Evolutionary conservation across 1,140 invertebrate species (phyloP).

Genomic region (Pinna nobilis): DNA sequence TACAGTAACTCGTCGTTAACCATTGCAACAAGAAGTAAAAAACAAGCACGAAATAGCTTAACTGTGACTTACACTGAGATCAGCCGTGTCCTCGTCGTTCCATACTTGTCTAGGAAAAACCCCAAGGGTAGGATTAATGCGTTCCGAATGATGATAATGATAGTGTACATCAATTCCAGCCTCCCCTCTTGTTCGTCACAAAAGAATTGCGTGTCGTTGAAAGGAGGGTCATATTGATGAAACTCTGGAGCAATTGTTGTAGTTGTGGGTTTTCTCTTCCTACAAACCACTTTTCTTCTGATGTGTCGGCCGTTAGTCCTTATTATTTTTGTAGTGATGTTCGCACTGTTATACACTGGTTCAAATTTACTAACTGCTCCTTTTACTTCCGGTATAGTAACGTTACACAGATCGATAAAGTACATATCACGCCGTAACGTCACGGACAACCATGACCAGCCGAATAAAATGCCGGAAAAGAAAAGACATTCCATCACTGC

Average conservation of each 20-base stretch:
- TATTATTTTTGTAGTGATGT: too few species aligned
- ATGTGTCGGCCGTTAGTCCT: too few species aligned
- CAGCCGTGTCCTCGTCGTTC: conserved; percentile 60
- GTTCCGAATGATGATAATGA: conserved; percentile 52
- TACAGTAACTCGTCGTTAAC: too few species aligned
- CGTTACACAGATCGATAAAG: conserved; percentile 56
- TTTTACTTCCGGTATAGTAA: conserved; percentile 21
- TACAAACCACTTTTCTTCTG: background rate
- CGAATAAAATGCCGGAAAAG: conserved; percentile 61
- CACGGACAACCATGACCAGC: conserved; percentile 58
- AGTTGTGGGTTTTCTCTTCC: conserved; percentile 8
- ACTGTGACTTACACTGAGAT: conserved; percentile 63
- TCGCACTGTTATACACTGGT: background rate
- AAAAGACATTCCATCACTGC: conserved; percentile 59
- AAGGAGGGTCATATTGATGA: conserved; percentile 2
- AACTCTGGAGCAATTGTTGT: conserved; percentile 2
- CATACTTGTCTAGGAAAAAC: conserved; percentile 58
- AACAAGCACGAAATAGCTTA: too few species aligned
- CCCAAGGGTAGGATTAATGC: conserved; percentile 51
- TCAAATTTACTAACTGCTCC: background rate
- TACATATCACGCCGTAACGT: conserved; percentile 51
- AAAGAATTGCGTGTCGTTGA: conserved; percentile 25
- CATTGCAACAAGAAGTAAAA: too few species aligned
- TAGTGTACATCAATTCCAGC: conserved; percentile 48
- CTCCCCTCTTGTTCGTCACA: conserved; percentile 55